Base-by-base conservation (phyloP, 2,888 invertebrate genomes). In the Aleiodes testaceus region DNA sequence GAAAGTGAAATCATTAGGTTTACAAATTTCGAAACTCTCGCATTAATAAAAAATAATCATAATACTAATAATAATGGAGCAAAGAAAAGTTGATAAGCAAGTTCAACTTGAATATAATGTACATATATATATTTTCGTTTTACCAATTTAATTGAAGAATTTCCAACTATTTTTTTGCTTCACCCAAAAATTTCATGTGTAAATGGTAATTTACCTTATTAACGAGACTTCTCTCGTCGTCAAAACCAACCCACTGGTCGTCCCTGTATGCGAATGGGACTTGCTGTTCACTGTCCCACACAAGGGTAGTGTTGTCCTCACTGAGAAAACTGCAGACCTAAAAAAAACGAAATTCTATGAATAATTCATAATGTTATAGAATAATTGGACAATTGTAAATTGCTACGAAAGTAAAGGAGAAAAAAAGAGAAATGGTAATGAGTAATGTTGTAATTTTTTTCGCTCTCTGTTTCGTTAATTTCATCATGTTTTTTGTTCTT, bases 221-320 rank as follows among this genome's bases (percentile, higher is more conserved):
- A 82, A 95, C 94, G 18, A 97, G 90, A 79, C 96, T 96, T 79
- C 97, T 91, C 82, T 97, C 97, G 82, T 97, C 97, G 82, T 97
- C 97, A 79, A 97, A 97, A 72, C 97, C 97, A 30, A 97, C 95
- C 97, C 97, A 97, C 79, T 97, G 97, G 86, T 96, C 94, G 4
- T 91, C 93, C 76, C 93, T 92, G 88, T 97, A 97, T 0, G 97
- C 97, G 86, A 98, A 98, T 7, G 98, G 98, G 68, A 96, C 97
- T 90, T 97, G 96, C 83, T 97, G 97, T 79, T 97, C 97, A 76
- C 96, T 97, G 85, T 97, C 97, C 97, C 97, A 97, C 0, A 97
- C 97, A 3, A 97, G 89, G 0, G 97, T 97, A 0, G 97, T 97
- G 84, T 97, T 97, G 78, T 95, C 94, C 76, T 93, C 94, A 71